Evolutionary conservation across 2,888 invertebrate genomes (phyloP), one percentile per base, ranked within the genome.

Genomic region (Halictus quadricinctus): DNA sequence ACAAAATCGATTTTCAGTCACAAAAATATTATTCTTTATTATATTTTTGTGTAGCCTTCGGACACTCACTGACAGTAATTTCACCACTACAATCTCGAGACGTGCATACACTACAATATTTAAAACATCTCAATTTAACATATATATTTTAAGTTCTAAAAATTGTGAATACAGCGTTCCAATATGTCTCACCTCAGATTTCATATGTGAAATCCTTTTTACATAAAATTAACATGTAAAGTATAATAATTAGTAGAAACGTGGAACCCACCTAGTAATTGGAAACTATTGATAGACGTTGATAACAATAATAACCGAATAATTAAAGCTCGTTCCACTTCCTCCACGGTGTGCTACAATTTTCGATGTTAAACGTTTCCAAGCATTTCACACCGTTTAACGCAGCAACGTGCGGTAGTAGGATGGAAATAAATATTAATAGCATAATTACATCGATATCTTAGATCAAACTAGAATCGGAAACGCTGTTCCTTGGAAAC

Each of bases 361-460:
- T 58, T 60, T 18, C 15, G 36, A 6, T 5, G 58, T n/a, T 15
- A 72, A n/a, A 21, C n/a, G 72, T 15, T 25, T 15, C 25, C 50
- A 69, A 10, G 36, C 18, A n/a, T 50, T 76, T 77, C 64, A 21
- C 36, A 58, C 43, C 15, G 46, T 50, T n/a, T n/a, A 43, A 18
- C 50, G 48, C 64, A n/a, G 48, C 18, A 46, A 18, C 21, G 15
- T 4, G 58, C 15, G 25, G 54, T 15, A 15, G 64, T 54, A 29
- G 64, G 29, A n/a, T 21, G 29, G 18, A 64, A 41, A 74, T 69
- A 78, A 82, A 84, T 78, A 78, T 84, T 84, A 84, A 84, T 54
- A 72, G 77, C 78, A 75, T 75, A 83, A 84, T 84, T 84, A 48
- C 83, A 48, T 41, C 46, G 74, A 75, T 84, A 78, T 82, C 84